Conservation (phyloP, 2,113 vertebrate genomes). For the Catharus bicknelli region DNA sequence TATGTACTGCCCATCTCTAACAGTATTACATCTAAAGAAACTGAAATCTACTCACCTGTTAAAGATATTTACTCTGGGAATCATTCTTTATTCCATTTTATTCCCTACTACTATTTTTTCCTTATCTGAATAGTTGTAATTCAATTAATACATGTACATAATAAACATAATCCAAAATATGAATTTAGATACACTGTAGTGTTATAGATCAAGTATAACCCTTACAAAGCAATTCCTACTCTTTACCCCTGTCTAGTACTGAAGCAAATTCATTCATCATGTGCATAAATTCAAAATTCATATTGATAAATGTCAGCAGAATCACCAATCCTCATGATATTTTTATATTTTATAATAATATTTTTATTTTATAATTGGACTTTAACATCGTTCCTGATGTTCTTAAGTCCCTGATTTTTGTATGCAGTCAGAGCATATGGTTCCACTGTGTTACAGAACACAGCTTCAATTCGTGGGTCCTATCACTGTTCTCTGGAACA, state of each 20-base stretch:
- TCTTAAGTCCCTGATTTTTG: neutral
- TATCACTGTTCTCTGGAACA: neutral
- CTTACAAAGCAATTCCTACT: neutral
- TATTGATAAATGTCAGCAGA: neutral
- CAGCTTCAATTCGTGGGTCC: accelerated
- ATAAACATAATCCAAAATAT: neutral
- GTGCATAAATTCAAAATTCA: neutral
- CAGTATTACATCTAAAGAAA: neutral
- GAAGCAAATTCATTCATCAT: neutral
- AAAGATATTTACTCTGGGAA: neutral
- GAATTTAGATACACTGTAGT: neutral
- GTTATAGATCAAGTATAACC: neutral
- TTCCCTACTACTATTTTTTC: neutral
- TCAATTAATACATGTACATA: neutral
- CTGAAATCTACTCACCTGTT: neutral
- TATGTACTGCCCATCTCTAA: neutral
- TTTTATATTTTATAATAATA: no score
- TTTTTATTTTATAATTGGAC: neutral
- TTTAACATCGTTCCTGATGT: neutral
- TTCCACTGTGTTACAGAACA: neutral
- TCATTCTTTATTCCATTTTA: neutral
- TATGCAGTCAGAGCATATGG: neutral
- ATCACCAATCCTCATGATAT: neutral
- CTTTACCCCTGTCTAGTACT: neutral
- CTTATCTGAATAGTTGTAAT: neutral